A percentile compares a stretch with the other conserved stretches of the same genome.
Conservation (phyloP, 2,888 invertebrate genomes). For the Mythimna lalbum region DNA sequence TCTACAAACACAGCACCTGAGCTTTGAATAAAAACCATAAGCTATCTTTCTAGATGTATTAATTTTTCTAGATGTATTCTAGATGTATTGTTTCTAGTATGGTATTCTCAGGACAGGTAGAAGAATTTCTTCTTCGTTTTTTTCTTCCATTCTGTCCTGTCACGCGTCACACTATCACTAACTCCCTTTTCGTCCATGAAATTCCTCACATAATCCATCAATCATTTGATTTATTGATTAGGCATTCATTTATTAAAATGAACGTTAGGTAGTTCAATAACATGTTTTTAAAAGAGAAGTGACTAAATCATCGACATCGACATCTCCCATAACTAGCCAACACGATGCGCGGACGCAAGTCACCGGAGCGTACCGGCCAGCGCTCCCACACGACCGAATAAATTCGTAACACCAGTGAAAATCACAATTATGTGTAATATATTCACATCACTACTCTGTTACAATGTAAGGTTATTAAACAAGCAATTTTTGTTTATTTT, state of each 20-base stretch:
- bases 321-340: conserved; percentile 59
- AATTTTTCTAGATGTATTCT: no score
- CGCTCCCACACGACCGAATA: conserved; percentile 68
- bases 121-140: no score
- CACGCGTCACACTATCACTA: not conserved
- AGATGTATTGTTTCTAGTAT: no score
- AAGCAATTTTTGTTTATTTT: conserved; percentile 62
- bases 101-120: no score
- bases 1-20: not conserved
- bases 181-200: no score
- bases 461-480: conserved; percentile 52
- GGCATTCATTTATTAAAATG: not conserved
- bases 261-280: not conserved
- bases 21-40: not conserved
- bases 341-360: conserved; percentile 57
- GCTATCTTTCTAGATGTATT: not conserved
- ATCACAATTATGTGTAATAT: conserved; percentile 67
- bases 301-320: conserved; percentile 38
- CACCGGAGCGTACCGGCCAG: conserved; percentile 71
- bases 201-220: no score
- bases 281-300: not conserved
- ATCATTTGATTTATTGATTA: no score
- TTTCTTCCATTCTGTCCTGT: no score
- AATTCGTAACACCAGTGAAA: conserved; percentile 74
- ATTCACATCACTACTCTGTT: conserved; percentile 63